Percentiles rank a stretch among this genome's conserved stretches.
Conservation (phyloP, 2,888 invertebrate genomes). For the Drosophila leonis region DNA sequence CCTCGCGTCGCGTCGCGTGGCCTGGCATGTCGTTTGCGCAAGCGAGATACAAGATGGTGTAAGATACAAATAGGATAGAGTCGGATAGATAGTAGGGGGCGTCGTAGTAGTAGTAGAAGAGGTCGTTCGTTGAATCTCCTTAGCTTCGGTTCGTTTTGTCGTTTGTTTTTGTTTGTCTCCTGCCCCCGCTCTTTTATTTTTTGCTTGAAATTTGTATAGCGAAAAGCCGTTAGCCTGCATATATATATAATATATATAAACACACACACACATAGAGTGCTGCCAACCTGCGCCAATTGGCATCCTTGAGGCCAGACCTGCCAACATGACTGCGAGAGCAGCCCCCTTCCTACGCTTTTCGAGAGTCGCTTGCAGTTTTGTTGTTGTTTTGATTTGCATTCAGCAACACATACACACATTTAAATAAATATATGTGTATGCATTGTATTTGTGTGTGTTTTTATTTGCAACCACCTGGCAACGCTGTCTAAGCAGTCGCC, state of each 20-base stretch:
- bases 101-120: slow-evolving; percentile 33
- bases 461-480: slow-evolving; percentile 49
- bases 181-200: slow-evolving; percentile 36
- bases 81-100: slow-evolving; percentile 6
- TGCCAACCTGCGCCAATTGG: slow-evolving; percentile 75
- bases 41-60: slow-evolving; percentile 41
- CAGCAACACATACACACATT: slow-evolving; percentile 16
- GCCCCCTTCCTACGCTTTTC: not conserved
- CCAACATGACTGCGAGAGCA: slow-evolving; percentile 47
- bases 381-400: slow-evolving; percentile 61
- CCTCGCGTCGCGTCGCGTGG: slow-evolving; percentile 21
- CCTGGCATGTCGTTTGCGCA: slow-evolving; percentile 31
- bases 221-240: slow-evolving; percentile 70
- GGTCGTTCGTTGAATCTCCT: slow-evolving; percentile 45
- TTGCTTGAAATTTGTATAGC: slow-evolving; percentile 54
- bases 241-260: slow-evolving; percentile 30
- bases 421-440: slow-evolving; percentile 14
- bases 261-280: slow-evolving; percentile 46
- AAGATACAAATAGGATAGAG: slow-evolving; percentile 25
- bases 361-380: slow-evolving; percentile 43
- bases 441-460: slow-evolving; percentile 1
- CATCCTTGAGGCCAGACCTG: slow-evolving; percentile 62
- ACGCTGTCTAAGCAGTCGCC: slow-evolving; percentile 38
- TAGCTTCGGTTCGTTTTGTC: slow-evolving; percentile 64
- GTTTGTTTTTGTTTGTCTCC: slow-evolving; percentile 70